Percentiles rank a stretch among this genome's conserved stretches.
Conservation (phyloP, 2,113 vertebrate genomes). For the Cygnus buccinator region DNA sequence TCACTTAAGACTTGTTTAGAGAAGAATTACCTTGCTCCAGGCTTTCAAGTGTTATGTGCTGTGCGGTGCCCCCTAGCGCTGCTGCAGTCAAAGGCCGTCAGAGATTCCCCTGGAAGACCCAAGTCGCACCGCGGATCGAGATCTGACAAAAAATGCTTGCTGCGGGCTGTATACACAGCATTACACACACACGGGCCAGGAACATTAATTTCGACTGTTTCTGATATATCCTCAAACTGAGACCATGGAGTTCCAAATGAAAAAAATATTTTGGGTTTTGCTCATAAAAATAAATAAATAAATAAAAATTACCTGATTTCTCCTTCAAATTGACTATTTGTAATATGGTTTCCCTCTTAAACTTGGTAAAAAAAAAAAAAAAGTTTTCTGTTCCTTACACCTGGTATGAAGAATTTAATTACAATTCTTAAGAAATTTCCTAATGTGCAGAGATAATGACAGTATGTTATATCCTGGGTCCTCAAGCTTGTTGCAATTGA, state of each 20-base stretch:
- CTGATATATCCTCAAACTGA: neutral
- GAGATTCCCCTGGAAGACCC: neutral
- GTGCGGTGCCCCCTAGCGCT: neutral
- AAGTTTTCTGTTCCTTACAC: neutral
- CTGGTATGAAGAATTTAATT: neutral
- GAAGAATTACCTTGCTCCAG: slow-evolving; percentile 61
- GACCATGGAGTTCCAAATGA: neutral
- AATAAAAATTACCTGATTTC: neutral
- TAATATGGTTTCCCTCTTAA: neutral
- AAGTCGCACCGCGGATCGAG: fast-evolving
- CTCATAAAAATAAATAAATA: neutral
- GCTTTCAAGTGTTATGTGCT: slow-evolving; percentile 3
- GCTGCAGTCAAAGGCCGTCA: neutral
- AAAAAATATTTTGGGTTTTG: neutral
- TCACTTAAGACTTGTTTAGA: slow-evolving; percentile 72
- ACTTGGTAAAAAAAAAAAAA: neutral
- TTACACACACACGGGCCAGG: neutral
- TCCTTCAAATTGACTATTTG: neutral
- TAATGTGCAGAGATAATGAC: neutral
- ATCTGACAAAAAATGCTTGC: neutral
- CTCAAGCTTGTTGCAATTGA: neutral
- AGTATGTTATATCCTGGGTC: neutral
- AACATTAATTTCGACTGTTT: neutral
- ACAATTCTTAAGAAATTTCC: neutral
- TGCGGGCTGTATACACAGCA: neutral